A percentile compares a stretch with the other conserved stretches of the same genome.
Evolutionary conservation across 2,888 invertebrate species (phyloP).

Genomic region (Netelia virgata): DNA sequence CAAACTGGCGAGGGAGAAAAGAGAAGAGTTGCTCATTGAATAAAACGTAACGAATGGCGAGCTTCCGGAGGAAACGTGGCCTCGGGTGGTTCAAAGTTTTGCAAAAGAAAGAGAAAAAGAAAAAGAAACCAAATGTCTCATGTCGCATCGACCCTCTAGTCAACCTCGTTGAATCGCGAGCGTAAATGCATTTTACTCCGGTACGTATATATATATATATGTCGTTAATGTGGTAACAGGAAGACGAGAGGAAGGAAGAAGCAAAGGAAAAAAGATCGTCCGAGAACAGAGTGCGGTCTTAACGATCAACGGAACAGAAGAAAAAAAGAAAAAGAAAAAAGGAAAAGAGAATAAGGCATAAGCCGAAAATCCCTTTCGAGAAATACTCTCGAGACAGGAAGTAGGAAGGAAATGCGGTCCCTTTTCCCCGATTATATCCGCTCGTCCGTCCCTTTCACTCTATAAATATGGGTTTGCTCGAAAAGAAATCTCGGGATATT

Average conservation of each 20-base stretch:
- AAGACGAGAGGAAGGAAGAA: conserved; percentile 7
- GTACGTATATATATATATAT: neutral
- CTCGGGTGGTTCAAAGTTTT: conserved; percentile 50
- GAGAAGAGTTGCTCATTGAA: conserved; percentile 55
- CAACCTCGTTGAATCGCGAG: conserved; percentile 52
- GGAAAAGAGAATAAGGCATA: conserved; percentile 43
- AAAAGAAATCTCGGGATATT: neutral
- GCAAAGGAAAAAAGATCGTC: neutral
- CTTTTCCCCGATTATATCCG: conserved; percentile 55
- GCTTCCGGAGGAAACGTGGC: conserved; percentile 64
- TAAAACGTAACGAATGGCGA: conserved; percentile 66
- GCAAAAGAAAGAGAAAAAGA: conserved; percentile 27
- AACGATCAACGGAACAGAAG: conserved; percentile 36
- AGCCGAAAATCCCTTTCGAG: conserved; percentile 61
- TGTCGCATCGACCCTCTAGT: conserved; percentile 16
- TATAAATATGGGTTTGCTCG: neutral
- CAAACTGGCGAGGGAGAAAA: neutral
- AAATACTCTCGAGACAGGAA: conserved; percentile 52
- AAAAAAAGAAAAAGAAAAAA: conserved; percentile 18
- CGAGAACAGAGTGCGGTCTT: conserved; percentile 23
- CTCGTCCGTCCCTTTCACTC: conserved; percentile 34
- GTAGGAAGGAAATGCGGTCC: conserved; percentile 55
- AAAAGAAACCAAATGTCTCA: conserved; percentile 42
- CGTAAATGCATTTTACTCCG: conserved; percentile 31
- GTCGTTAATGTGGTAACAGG: conserved; percentile 19